A percentile compares a stretch with the other conserved stretches of the same genome.
Evolutionary conservation across 35 echinoderm and acorn worm genomes (phyloP).

Genomic region (Diadema setosum): DNA sequence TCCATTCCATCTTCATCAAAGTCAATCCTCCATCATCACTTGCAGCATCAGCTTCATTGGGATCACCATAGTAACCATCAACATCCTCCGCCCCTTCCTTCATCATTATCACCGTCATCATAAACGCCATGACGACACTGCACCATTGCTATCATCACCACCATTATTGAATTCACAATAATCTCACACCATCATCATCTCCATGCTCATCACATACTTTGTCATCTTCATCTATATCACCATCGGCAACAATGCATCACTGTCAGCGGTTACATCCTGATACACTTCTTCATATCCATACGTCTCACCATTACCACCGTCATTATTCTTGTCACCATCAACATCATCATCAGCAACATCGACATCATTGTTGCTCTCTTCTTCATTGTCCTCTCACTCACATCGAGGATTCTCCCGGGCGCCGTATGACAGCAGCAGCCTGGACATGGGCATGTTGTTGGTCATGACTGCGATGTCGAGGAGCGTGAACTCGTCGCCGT

Average conservation of each 20-base stretch:
- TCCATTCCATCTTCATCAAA: no score
- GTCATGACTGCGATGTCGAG: constrained; percentile 97
- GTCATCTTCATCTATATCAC: background rate
- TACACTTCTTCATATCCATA: no score
- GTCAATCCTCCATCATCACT: no score
- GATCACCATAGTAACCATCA: background rate
- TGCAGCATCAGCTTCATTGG: no score
- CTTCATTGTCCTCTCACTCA: constrained; percentile 24
- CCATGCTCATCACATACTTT: background rate
- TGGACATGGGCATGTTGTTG: constrained; percentile 95
- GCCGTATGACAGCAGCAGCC: constrained; percentile 67
- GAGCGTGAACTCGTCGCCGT: constrained; percentile 88
- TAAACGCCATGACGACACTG: background rate
- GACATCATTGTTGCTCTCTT: background rate
- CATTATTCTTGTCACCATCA: background rate
- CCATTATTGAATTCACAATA: background rate
- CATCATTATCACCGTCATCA: background rate
- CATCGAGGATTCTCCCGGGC: constrained; percentile 97
- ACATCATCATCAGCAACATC: background rate
- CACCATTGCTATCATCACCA: background rate
- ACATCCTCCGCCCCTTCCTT: background rate
- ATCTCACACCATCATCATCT: background rate
- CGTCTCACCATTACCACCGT: background rate
- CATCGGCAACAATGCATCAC: background rate
- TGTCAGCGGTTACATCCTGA: background rate